Evolutionary conservation across 2,797 vertebrate species (phyloP), one percentile per base, ranked within the genome.

Genomic region (Kryptolebias ocellatus): DNA sequence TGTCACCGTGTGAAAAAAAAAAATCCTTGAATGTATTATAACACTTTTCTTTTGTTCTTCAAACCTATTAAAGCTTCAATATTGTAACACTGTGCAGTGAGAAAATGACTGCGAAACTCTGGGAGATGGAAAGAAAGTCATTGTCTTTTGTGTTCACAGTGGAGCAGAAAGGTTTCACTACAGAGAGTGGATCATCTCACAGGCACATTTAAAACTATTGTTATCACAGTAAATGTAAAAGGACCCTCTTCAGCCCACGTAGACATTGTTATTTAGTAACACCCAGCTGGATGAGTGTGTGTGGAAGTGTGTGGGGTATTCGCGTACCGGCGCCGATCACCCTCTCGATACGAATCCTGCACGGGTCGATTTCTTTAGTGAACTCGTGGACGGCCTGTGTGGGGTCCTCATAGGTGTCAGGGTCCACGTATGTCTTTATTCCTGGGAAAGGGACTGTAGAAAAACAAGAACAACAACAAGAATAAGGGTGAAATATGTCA

Each of bases 361-460:
- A 95, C 1, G 96, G 96, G 87, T 98, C 96, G 59, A 98, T 98
- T 89, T 98, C 96, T 83, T 97, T 98, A 82, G 96, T 96, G 93
- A 98, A 98, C 76, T 98, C 96, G 60, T 97, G 96, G 65, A 98
- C 92, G n/a, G 96, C 96, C 79, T 97, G 94, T 0, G 95, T 92
- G 46, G 96, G 96, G 73, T 98, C 96, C 89, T 98, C 96, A 29
- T 98, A 98, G 0, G 96, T 97, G 51, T 98, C 96, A 53, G 96
- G 96, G 91, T 98, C 96, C 72, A 98, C 94, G 4, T 98, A 98
- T 4, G 96, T 97, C 93, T 97, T 98, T 79, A 95, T 89, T 65
- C 96, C 96, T 0, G 96, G 96, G 74, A 95, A 95, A 54, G 78
- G 94, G 45, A 96, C 96, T 97, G 61, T 45, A 75, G 4, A 54